A percentile compares a stretch with the other conserved stretches of the same genome.
phyloP scores from a whole-genome alignment of 2,113 vertebrate genomes.

The Holacanthus passer region DNA sequence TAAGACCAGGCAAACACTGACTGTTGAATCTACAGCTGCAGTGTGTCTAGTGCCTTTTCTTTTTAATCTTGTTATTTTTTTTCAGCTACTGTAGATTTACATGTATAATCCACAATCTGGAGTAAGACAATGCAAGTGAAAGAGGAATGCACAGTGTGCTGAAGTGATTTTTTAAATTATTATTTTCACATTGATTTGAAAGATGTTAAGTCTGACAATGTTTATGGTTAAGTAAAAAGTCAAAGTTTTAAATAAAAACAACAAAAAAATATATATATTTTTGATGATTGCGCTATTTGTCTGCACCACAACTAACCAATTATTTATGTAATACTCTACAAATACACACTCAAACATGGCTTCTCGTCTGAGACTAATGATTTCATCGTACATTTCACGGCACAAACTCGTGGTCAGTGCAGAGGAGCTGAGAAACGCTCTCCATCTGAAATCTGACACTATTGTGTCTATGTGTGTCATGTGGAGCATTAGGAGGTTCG shows the following conservation, averaged over 20 bases:
- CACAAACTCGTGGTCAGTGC: slow-evolving; percentile 23
- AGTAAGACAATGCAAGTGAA: background rate
- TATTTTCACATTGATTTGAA: slow-evolving; percentile 1
- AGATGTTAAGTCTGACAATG: background rate
- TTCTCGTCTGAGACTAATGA: background rate
- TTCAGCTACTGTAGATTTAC: background rate
- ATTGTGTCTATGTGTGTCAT: too few species aligned
- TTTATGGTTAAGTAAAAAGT: background rate
- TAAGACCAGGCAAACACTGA: slow-evolving; percentile 45
- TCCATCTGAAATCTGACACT: slow-evolving; percentile 4
- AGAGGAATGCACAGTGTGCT: background rate
- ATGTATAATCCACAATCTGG: background rate
- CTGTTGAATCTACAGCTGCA: background rate
- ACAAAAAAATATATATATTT: background rate
- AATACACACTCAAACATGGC: background rate
- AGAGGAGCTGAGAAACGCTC: slow-evolving; percentile 1
- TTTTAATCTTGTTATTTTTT: background rate
- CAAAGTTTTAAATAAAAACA: background rate
- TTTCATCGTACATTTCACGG: slow-evolving; percentile 20
- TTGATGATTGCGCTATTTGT: background rate
- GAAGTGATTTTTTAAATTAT: background rate
- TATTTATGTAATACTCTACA: background rate
- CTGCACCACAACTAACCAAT: background rate
- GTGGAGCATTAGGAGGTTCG: slow-evolving; percentile 47
- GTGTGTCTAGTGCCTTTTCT: background rate